Base-by-base conservation (phyloP, 2,113 vertebrate genomes). In the Megaleporinus macrocephalus region DNA sequence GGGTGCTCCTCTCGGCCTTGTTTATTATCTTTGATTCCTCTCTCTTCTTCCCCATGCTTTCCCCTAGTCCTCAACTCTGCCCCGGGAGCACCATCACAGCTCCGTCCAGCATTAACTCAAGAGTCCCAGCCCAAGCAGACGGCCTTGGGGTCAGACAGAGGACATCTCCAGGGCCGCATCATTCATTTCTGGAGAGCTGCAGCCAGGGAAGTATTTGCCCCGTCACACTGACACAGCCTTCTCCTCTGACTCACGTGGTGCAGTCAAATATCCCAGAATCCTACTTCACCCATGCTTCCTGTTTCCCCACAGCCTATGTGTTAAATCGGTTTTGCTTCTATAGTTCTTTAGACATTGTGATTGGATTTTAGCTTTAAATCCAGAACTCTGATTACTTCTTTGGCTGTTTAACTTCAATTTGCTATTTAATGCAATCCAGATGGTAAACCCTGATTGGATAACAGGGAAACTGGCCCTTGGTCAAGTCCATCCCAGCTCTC, bases 1-100 rank as follows among this genome's bases (percentile, higher is more conserved):
- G 53, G 29, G 72, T 36, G 36, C 53, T 82, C 36, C 72, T 49
- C 41, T 51, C n/a, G 55, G 41, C 36, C 72, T 70, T 75, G 51
- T 79, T 80, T 79, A 84, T 84, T 76, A 76, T 80, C 83, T 75
- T 79, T 79, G 73, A 69, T 84, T 84, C 27, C 77, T 63, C 71
- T n/a, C 51, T 69, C 33, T n/a, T 59, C 22, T 76, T 82, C 73
- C 73, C 81, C 29, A 51, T 66, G 7, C 69, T 73, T 83, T 75
- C 81, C 82, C 33, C 72, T 57, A 12, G 63, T 36, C 53, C 53
- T 84, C 72, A 62, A 75, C 71, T 59, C 63, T 63, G 72, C 82
- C 77, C 78, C 72, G 4, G 73, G 83, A 84, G 83, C 72, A 33
- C 77, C 72, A 80, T 84, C 72, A 69, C 53, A 70, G 36, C 69